Evolutionary conservation across 2,113 vertebrate genomes (phyloP).

Genomic region (Siniperca chuatsi): DNA sequence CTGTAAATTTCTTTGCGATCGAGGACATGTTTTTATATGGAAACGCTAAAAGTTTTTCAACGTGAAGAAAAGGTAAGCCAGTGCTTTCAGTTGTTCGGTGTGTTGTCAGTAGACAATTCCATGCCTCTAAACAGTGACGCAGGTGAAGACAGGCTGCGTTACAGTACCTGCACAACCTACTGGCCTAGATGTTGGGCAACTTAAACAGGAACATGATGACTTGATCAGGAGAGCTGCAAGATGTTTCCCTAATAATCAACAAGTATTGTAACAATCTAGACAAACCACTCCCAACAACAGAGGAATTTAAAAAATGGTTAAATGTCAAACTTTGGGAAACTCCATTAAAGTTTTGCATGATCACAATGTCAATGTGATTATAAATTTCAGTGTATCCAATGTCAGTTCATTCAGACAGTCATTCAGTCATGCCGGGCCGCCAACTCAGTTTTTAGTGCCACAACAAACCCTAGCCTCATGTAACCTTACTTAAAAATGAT

Average conservation of each 20-base stretch:
- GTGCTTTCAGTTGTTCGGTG: not conserved
- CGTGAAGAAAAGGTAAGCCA: not conserved
- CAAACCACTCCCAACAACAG: not conserved
- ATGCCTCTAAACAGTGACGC: not conserved
- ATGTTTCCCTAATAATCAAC: not conserved
- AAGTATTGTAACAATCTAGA: not conserved
- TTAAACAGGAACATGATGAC: not conserved
- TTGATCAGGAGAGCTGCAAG: not conserved
- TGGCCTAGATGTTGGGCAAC: not conserved
- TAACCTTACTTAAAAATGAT: not conserved
- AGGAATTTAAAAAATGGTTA: not conserved
- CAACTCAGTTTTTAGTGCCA: not conserved
- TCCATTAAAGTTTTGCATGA: not conserved
- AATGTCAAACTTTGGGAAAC: not conserved
- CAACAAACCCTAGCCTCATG: not conserved
- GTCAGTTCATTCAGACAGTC: not conserved
- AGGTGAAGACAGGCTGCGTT: not conserved
- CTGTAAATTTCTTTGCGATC: slow-evolving; percentile 9
- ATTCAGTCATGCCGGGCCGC: not conserved
- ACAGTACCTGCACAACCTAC: not conserved
- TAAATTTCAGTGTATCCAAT: not conserved
- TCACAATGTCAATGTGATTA: not conserved
- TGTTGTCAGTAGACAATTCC: not conserved
- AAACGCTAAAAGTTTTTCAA: not conserved
- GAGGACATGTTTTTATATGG: not conserved